A percentile compares a stretch with the other conserved stretches of the same genome.
These are phyloP conservation scores for Bugula neritina DNA, from an alignment of 2,888 invertebrate genomes.

Conservation along the genomic window DNA sequence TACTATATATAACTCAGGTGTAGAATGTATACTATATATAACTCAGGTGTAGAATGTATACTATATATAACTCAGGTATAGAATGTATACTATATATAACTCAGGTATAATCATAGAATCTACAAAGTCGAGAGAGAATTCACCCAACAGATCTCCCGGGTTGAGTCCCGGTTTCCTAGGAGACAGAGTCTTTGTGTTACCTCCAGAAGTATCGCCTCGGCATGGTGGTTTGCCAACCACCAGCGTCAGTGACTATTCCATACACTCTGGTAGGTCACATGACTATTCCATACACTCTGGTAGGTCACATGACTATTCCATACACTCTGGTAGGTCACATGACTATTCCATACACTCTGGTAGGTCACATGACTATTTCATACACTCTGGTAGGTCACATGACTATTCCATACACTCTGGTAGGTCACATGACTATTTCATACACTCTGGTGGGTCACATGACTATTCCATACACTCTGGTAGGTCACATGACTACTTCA, in stretches of 20 bases:
- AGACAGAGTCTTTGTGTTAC: background rate
- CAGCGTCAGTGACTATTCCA: constrained; percentile 20
- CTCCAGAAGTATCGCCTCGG: background rate
- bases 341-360: background rate
- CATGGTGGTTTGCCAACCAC: background rate
- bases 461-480: constrained; percentile 15
- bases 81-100: no score
- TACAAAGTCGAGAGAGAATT: background rate
- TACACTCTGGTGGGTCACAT: background rate
- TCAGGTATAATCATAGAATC: constrained; percentile 2
- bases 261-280: constrained; percentile 12
- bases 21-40: no score
- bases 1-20: no score
- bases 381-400: background rate
- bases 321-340: no score
- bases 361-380: background rate
- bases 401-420: background rate
- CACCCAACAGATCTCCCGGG: background rate
- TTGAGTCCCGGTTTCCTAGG: background rate
- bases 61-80: no score
- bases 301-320: background rate
- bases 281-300: background rate
- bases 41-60: no score
- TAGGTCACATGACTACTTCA: background rate
- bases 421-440: background rate